These are phyloP conservation scores for Cyprinella venusta DNA, from an alignment of 2,797 vertebrate species.

Conservation along the genomic window DNA sequence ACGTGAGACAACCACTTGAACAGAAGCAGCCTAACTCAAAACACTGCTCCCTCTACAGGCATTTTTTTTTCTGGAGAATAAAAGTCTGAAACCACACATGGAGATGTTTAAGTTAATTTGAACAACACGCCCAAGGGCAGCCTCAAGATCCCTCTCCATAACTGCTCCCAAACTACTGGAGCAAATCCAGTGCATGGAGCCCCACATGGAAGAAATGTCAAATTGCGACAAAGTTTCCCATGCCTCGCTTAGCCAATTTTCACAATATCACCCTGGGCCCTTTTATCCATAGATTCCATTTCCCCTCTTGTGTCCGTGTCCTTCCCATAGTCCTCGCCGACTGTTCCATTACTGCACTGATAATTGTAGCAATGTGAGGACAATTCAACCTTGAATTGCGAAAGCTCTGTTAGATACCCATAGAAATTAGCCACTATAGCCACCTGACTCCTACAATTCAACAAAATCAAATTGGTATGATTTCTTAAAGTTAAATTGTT, in stretches of 20 bases:
- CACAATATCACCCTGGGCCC: conserved; percentile 66
- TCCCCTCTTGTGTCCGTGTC: conserved; percentile 66
- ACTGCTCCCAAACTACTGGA: conserved; percentile 46
- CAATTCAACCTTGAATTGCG: conserved; percentile 19
- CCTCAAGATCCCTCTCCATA: conserved; percentile 47
- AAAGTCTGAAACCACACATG: conserved; percentile 53
- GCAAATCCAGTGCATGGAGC: conserved; percentile 60
- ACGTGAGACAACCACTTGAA: conserved; percentile 27
- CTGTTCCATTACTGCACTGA: conserved; percentile 75
- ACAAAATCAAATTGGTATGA: not conserved
- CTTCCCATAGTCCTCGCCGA: conserved; percentile 61
- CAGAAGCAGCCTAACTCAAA: conserved; percentile 41
- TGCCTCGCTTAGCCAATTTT: conserved; percentile 63
- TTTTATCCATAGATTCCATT: conserved; percentile 64
- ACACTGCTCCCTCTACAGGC: conserved; percentile 47
- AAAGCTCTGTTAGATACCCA: conserved; percentile 23
- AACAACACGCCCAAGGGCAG: conserved; percentile 56
- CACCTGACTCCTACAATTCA: conserved; percentile 9
- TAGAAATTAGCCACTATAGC: not conserved
- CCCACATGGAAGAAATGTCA: conserved; percentile 73
- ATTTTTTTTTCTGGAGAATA: conserved; percentile 1
- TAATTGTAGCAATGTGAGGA: conserved; percentile 66
- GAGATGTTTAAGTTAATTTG: conserved; percentile 63
- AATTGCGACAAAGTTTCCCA: conserved; percentile 61
- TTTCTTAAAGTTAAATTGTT: not conserved